A percentile compares a stretch with the other conserved stretches of the same genome.
phyloP scores from a whole-genome alignment of 2,797 vertebrate species.

The Phrynocephalus guinanensis region DNA sequence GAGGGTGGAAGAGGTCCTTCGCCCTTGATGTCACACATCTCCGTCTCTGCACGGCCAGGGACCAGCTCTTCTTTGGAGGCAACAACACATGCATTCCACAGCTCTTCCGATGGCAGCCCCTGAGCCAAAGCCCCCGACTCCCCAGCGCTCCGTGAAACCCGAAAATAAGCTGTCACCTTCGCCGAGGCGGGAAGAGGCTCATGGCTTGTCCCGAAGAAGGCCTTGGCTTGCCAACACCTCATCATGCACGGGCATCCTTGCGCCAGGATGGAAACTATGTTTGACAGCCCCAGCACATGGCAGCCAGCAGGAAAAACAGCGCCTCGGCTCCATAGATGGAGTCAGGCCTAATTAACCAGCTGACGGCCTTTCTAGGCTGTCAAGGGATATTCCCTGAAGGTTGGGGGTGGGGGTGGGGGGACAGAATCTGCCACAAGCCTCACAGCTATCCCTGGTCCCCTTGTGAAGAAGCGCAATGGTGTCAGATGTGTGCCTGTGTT shows the following conservation, averaged over 20 bases:
- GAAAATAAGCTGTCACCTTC: not conserved
- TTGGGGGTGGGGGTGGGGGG: not conserved
- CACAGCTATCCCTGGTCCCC: not conserved
- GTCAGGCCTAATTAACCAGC: not conserved
- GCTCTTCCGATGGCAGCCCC: too few relatives aligned
- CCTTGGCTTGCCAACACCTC: not conserved
- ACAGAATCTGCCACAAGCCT: not conserved
- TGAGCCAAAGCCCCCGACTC: too few relatives aligned
- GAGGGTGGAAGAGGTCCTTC: too few relatives aligned
- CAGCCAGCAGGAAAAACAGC: not conserved
- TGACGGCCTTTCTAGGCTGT: not conserved
- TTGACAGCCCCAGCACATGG: not conserved
- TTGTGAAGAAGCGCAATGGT: not conserved
- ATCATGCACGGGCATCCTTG: not conserved
- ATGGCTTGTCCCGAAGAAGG: not conserved
- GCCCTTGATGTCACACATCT: too few relatives aligned
- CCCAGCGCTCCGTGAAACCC: too few relatives aligned
- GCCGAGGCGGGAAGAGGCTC: not conserved
- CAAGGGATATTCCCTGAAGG: not conserved
- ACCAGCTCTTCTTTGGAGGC: too few relatives aligned
- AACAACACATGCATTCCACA: too few relatives aligned
- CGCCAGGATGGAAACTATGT: not conserved
- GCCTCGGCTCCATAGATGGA: not conserved
- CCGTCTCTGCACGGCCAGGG: too few relatives aligned
- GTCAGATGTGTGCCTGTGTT: too few relatives aligned